Conservation (phyloP, 2,113 vertebrate species). For the Pandion haliaetus region DNA sequence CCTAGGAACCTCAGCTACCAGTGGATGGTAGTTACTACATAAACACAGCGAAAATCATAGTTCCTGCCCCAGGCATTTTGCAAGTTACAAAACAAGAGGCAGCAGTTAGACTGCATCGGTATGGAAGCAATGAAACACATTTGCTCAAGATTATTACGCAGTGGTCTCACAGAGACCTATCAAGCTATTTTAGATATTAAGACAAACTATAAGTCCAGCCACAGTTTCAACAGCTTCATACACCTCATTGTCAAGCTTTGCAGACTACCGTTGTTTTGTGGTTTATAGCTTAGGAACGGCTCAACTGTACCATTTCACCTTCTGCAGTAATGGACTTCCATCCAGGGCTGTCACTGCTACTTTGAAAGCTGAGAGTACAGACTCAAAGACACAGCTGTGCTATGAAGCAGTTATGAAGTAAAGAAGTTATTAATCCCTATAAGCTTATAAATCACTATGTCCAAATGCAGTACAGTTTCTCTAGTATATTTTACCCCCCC, state of each 20-base stretch:
- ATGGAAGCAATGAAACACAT: slow-evolving; percentile 11
- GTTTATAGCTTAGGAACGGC: background rate
- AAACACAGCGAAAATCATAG: slow-evolving; percentile 13
- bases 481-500: background rate
- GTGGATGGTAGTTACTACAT: background rate
- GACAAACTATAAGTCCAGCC: background rate
- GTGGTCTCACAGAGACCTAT: background rate
- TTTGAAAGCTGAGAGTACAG: background rate
- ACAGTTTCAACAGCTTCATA: background rate
- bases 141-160: slow-evolving; percentile 5
- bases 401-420: background rate
- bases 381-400: slow-evolving; percentile 9
- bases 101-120: background rate
- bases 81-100: slow-evolving; percentile 19
- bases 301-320: background rate
- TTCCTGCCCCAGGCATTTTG: background rate
- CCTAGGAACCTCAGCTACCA: background rate
- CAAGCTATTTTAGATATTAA: background rate
- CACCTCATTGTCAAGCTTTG: background rate
- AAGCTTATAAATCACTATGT: slow-evolving; percentile 34
- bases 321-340: background rate
- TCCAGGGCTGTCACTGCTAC: background rate
- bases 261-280: background rate
- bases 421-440: slow-evolving; percentile 56
- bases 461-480: background rate